These are phyloP conservation scores for Cantharis lateralis DNA, from an alignment of 2,888 invertebrate species.

Conservation along the genomic window DNA sequence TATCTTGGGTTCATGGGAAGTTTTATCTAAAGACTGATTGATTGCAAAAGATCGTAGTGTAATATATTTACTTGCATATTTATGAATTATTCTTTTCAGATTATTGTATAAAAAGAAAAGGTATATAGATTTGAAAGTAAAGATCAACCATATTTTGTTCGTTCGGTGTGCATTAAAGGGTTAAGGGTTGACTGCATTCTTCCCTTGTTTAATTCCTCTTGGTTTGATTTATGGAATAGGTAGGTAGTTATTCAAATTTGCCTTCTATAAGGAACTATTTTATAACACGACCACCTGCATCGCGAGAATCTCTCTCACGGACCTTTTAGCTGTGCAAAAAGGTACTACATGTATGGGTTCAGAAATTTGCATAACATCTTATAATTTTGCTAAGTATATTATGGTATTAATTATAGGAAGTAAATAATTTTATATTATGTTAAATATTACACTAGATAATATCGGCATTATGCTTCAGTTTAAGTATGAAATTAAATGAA, in stretches of 20 bases:
- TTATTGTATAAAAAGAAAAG: constrained; percentile 10
- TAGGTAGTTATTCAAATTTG: constrained; percentile 44
- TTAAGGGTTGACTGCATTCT: constrained; percentile 35
- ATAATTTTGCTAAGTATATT: background rate
- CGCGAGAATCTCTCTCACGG: constrained; percentile 44
- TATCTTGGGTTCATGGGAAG: constrained; percentile 37
- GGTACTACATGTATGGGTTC: background rate
- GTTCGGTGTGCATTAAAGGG: constrained; percentile 35
- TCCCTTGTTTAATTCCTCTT: constrained; percentile 40
- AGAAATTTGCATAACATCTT: constrained; percentile 1
- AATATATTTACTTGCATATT: constrained; percentile 34
- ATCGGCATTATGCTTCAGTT: too few species aligned
- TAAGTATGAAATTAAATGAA: too few species aligned
- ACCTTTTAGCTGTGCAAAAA: constrained; percentile 26
- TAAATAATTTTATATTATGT: background rate
- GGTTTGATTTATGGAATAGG: constrained; percentile 44
- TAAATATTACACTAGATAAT: too few species aligned
- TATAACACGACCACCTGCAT: constrained; percentile 47
- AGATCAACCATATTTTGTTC: constrained; percentile 16
- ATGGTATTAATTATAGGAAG: background rate
- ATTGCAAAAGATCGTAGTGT: constrained; percentile 22
- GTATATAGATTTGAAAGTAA: constrained; percentile 19
- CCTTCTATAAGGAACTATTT: constrained; percentile 45
- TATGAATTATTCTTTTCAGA: constrained; percentile 9
- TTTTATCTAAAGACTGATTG: constrained; percentile 30